phyloP scores from a whole-genome alignment of 2,113 vertebrate genomes.

The Microtus richardsoni region DNA sequence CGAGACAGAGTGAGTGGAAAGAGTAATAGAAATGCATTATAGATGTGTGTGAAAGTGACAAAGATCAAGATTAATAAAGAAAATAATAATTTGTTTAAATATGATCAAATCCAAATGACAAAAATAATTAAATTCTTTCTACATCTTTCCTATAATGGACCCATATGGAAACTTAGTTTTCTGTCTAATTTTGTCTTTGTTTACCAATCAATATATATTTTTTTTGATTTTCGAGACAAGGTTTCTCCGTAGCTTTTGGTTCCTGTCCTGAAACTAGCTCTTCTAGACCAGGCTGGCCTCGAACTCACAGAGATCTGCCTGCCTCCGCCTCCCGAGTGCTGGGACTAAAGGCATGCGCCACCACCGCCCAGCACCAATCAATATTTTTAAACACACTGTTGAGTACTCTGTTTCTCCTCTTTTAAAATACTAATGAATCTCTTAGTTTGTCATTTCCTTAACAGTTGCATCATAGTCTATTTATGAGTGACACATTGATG shows the following conservation, averaged over 20 bases:
- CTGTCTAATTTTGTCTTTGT: neutral
- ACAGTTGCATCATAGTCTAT: neutral
- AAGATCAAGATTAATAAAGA: neutral
- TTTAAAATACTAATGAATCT: neutral
- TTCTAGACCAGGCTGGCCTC: no score
- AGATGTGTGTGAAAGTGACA: neutral
- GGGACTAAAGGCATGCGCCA: no score
- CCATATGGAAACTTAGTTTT: neutral
- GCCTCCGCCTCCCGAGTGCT: no score
- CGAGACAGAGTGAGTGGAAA: neutral
- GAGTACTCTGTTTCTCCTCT: neutral
- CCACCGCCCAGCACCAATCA: neutral
- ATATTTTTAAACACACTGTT: neutral
- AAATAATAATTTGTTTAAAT: neutral
- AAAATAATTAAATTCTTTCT: neutral
- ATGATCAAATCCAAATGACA: neutral
- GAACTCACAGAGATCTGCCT: no score
- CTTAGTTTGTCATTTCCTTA: neutral
- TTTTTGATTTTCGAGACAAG: no score
- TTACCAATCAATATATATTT: neutral
- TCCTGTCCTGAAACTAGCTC: no score
- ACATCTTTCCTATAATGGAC: neutral
- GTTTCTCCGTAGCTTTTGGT: no score
- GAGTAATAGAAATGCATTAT: neutral
- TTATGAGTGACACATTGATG: neutral